These are phyloP conservation scores for Anguilla japonica DNA, from an alignment of 2,113 vertebrate genomes.

Conservation along the genomic window DNA sequence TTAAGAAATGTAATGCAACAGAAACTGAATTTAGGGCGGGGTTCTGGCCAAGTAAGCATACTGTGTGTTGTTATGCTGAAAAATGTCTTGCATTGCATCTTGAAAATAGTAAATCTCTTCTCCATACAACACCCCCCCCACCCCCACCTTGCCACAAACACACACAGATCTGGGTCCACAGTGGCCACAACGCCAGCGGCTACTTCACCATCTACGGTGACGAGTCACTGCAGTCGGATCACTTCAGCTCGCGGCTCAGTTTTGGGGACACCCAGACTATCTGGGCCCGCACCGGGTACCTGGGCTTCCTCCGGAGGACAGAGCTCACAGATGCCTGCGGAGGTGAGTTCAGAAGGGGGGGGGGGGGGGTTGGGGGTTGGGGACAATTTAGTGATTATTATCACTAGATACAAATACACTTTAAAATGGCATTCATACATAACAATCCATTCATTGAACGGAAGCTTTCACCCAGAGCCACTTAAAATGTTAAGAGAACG, in stretches of 20 bases:
- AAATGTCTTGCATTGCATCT: neutral
- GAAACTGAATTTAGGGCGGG: no score
- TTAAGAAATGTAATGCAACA: no score
- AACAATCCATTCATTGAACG: no score
- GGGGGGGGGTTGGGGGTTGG: neutral
- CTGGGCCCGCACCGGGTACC: constrained; percentile 93
- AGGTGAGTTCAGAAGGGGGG: constrained; percentile 65
- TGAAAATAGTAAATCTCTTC: neutral
- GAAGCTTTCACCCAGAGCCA: no score
- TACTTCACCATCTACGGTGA: constrained; percentile 98
- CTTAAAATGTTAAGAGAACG: no score
- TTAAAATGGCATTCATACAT: no score
- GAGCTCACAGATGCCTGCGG: constrained; percentile 96
- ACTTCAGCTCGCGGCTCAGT: constrained; percentile 92
- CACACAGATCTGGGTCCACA: constrained; percentile 85
- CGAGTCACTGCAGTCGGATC: constrained; percentile 93
- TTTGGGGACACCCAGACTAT: constrained; percentile 95
- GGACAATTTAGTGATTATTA: no score
- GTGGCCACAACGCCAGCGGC: constrained; percentile 92
- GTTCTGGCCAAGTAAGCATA: neutral
- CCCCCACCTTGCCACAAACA: neutral
- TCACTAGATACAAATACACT: no score
- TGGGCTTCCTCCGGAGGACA: constrained; percentile 94
- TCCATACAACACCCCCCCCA: neutral
- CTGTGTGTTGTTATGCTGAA: neutral